phyloP scores from a whole-genome alignment of 2,888 invertebrate species.

The Cantharis nigra region DNA sequence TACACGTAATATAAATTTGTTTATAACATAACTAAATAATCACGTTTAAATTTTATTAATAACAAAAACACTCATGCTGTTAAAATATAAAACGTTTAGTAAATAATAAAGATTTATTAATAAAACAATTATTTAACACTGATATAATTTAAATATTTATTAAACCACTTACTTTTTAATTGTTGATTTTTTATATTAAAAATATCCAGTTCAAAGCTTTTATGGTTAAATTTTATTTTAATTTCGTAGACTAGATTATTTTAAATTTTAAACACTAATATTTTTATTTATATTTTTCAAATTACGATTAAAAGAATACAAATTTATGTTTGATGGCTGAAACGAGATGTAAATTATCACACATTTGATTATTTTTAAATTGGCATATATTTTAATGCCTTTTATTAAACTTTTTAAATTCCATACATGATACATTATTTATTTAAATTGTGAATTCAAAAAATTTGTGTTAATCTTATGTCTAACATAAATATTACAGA shows the following conservation, averaged over 20 bases:
- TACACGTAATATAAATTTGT: not conserved
- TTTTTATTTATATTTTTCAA: not conserved
- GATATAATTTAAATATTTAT: not conserved
- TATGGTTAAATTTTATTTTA: not conserved
- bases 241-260: not conserved
- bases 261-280: not conserved
- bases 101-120: not conserved
- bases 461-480: not conserved
- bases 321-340: not conserved
- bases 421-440: not conserved
- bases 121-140: slow-evolving; percentile 1
- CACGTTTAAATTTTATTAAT: not conserved
- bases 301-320: not conserved
- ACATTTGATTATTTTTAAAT: not conserved
- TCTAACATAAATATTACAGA: not conserved
- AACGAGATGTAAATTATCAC: not conserved
- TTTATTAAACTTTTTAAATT: not conserved
- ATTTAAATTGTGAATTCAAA: not conserved
- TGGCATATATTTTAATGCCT: not conserved
- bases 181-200: not conserved
- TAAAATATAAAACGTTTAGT: not conserved
- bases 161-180: not conserved
- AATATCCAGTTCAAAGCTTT: not conserved
- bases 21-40: not conserved
- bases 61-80: not conserved